Evolutionary conservation across 2,888 invertebrate genomes (phyloP), one percentile per base, ranked within the genome.

Genomic region (Aspidapion aeneum): DNA sequence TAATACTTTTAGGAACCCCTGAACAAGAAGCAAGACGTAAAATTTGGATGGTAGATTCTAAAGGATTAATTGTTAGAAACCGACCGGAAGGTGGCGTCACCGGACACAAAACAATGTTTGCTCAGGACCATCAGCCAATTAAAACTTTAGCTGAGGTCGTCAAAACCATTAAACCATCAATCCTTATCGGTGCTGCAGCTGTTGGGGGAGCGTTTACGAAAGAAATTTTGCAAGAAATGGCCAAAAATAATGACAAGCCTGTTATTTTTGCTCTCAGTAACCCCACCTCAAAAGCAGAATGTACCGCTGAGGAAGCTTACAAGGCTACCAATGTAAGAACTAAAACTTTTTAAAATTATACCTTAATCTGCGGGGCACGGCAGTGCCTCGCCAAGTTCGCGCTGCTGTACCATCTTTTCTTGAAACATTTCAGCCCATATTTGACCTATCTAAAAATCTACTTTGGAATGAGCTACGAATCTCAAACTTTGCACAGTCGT

Each of bases 261-360:
- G 89, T 99, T 66, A 94, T 99, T 72, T 99, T 99, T 81, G 98
- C 99, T 12, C 86, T 99, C 56, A 98, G 98, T 78, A 99, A 99
- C 84, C 99, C 99, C 61, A 99, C 99, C 61, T 88, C 89, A 80
- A 97, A 97, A 83, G 96, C 99, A 0, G 99, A 99, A 82, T 99
- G 99, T 78, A 98, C 99, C n/a, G 99, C 99, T n/a, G 94, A 96
- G 79, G 87, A 95, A 73, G 98, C 98, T 1, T 99, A 98, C 81
- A 85, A 80, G 51, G 81, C 90, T 74, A 96, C 98, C 0, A 87
- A 94, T 67, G 95, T 94, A 75, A 80, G 82, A 22, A 51, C 55
- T 59, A 17, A 16, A 20, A 2, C 35, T 3, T 52, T 18, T 17
- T 51, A 18, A 2, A 49, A n/a, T n/a, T n/a, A n/a, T n/a, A n/a